phyloP scores from a whole-genome alignment of 2,888 invertebrate genomes.

The Tribolium freemani region DNA sequence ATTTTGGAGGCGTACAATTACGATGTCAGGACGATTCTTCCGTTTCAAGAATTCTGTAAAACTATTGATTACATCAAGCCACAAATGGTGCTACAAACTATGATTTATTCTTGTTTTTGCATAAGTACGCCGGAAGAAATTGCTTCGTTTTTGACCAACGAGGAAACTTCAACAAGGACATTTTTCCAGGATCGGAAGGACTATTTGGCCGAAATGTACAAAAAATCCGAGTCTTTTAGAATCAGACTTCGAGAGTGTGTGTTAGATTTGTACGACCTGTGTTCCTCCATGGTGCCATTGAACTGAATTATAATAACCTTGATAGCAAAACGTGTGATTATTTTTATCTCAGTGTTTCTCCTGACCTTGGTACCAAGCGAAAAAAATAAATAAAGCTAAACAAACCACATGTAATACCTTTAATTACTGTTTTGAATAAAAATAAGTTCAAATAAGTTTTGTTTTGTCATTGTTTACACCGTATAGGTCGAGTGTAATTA shows the following conservation, averaged over 20 bases:
- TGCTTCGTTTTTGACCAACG: slow-evolving; percentile 44
- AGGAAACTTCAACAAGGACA: slow-evolving; percentile 42
- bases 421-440: background rate
- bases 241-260: slow-evolving; percentile 38
- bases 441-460: background rate
- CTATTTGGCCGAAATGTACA: slow-evolving; percentile 43
- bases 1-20: slow-evolving; percentile 47
- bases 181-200: slow-evolving; percentile 48
- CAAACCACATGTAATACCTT: background rate
- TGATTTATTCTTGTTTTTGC: slow-evolving; percentile 44
- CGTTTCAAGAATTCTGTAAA: slow-evolving; percentile 50
- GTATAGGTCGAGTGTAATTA: background rate
- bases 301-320: background rate
- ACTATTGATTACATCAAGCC: slow-evolving; percentile 50
- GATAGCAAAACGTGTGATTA: background rate
- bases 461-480: background rate
- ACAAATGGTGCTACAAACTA: slow-evolving; percentile 44
- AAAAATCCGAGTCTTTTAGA: slow-evolving; percentile 42
- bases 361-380: background rate
- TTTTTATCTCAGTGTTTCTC: background rate
- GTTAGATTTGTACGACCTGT: slow-evolving; percentile 41
- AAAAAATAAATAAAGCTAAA: background rate
- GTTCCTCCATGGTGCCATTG: background rate
- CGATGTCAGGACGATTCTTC: slow-evolving; percentile 47
- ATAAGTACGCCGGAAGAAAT: slow-evolving; percentile 47